Evolutionary conservation across 2,797 vertebrate genomes (phyloP), one percentile per base, ranked within the genome.

Genomic region (Antrozous pallidus): DNA sequence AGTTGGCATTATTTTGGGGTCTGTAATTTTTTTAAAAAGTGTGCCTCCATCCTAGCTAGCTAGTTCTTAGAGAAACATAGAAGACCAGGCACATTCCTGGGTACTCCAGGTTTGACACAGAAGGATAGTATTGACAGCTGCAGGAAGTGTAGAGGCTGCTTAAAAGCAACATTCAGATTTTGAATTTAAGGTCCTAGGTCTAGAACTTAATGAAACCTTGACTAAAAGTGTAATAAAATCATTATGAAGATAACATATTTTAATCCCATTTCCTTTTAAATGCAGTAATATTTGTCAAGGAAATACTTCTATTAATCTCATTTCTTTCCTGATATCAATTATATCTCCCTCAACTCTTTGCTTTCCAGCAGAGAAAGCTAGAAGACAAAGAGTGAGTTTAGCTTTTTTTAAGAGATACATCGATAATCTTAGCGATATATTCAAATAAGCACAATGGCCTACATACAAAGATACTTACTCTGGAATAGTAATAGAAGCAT

Each of bases 261-360:
- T 93, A 78, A 47, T 81, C 5, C 2, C 6, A 56, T 71, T 94
- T 96, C n/a, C n/a, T n/a, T 56, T 54, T 74, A 88, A 90, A n/a
- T 88, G 31, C 1, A 58, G 1, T 70, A 49, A 58, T 1, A 86
- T 83, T 89, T 63, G 4, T 83, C 5, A 92, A 88, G 49, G 61
- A 90, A 71, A 74, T 82, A 82, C 22, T 65, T 54, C 67, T 69
- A 40, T 63, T 90, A 67, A 65, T 83, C 12, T 51, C 45, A 24
- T 71, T 81, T 13, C 8, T 84, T 40, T 42, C 6, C 4, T 18
- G 31, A 58, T 92, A 33, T 63, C 8, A 69, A 5, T 61, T 95
- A 28, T 36, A 54, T 93, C 17, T 49, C 31, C 4, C 31, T 63
- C 28, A 90, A 1, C 83, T 70, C 12, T 80, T 80, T 92, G 14